phyloP scores from a whole-genome alignment of 2,888 invertebrate species.

The Electrophaes corylata region DNA sequence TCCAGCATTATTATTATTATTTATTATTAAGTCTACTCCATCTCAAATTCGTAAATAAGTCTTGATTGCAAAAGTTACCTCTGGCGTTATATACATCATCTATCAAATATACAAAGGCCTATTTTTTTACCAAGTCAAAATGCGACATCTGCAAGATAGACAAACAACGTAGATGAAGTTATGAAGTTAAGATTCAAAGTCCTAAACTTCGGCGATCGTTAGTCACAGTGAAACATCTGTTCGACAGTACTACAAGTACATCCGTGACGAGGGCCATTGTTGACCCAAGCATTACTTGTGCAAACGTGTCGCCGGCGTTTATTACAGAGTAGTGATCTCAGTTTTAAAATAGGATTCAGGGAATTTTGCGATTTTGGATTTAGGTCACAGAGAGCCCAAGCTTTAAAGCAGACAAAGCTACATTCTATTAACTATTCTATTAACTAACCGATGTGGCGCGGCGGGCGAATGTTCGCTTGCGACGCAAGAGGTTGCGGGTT shows the following conservation, averaged over 20 bases:
- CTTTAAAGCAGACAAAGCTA: no score
- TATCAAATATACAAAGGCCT: no score
- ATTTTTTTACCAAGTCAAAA: background rate
- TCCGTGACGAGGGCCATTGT: conserved; percentile 46
- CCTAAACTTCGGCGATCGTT: background rate
- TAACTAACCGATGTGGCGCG: no score
- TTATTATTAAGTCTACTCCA: no score
- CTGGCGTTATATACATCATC: no score
- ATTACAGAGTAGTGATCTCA: conserved; percentile 50
- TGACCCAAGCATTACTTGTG: conserved; percentile 77
- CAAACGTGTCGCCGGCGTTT: conserved; percentile 67
- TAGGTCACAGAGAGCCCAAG: conserved; percentile 26
- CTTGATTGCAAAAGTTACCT: no score
- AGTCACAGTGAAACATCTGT: conserved; percentile 15
- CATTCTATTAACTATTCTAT: no score
- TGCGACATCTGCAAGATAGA: background rate
- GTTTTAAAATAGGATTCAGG: conserved; percentile 33
- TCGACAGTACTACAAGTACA: background rate
- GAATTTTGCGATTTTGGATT: conserved; percentile 20
- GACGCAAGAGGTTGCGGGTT: no score
- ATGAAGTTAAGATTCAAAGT: background rate
- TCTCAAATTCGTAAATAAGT: background rate
- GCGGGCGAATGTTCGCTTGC: no score
- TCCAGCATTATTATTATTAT: no score
- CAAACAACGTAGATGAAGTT: background rate